Conservation (phyloP, 2,888 invertebrate genomes). For the Hecatera dysodea region DNA sequence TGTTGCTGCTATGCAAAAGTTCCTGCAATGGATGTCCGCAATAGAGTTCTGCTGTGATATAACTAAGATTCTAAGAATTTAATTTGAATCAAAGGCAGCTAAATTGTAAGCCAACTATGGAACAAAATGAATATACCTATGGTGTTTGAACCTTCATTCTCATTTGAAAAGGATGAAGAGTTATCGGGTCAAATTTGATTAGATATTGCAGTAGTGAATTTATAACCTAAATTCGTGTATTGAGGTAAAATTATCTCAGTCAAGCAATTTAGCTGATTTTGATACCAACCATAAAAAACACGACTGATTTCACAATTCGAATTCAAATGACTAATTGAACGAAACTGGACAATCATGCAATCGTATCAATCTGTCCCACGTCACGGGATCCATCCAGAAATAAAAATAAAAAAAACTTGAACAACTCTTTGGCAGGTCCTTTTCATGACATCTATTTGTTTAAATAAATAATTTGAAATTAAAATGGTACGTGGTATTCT, state of each 20-base stretch:
- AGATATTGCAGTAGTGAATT: not conserved
- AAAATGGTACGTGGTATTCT: not conserved
- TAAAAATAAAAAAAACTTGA: not conserved
- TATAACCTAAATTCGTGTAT: not conserved
- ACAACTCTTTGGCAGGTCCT: too few species aligned
- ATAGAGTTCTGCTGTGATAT: conserved; percentile 15
- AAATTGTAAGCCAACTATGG: not conserved
- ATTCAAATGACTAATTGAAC: not conserved
- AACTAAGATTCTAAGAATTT: not conserved
- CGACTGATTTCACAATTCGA: not conserved
- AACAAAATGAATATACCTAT: not conserved
- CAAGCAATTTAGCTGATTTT: conserved; percentile 10
- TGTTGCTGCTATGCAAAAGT: not conserved
- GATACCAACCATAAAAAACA: not conserved
- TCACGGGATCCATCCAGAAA: not conserved
- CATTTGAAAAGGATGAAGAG: too few species aligned
- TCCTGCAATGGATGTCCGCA: not conserved
- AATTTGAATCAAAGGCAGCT: conserved; percentile 12
- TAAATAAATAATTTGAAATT: not conserved
- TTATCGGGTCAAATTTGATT: not conserved
- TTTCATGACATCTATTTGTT: not conserved
- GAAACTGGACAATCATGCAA: not conserved
- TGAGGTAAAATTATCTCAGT: not conserved
- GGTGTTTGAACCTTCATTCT: too few species aligned
- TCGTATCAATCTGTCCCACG: too few species aligned